Conservation (phyloP, 2,797 vertebrate genomes). For the Paedocypris micromegethes region DNA sequence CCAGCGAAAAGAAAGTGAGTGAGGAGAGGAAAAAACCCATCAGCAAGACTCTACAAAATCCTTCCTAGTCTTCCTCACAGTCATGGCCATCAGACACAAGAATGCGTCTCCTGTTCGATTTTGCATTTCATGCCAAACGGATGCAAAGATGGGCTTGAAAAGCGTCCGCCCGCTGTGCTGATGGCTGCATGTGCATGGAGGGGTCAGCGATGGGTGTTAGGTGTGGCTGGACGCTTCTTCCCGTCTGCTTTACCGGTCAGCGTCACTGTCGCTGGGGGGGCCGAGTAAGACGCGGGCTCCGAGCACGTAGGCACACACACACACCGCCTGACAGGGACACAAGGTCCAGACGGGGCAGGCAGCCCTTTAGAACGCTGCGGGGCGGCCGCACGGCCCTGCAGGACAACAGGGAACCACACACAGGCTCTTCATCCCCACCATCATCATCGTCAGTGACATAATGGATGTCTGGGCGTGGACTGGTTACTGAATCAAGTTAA, state of each 20-base stretch:
- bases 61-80: not conserved
- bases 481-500: too few species aligned
- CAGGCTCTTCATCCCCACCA: slow-evolving; percentile 46
- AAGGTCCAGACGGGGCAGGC: slow-evolving; percentile 75
- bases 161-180: slow-evolving; percentile 40
- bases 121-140: slow-evolving; percentile 62
- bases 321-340: slow-evolving; percentile 69
- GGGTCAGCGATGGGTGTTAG: slow-evolving; percentile 16
- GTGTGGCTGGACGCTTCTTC: slow-evolving; percentile 22
- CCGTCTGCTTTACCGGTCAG: slow-evolving; percentile 72
- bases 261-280: slow-evolving; percentile 69
- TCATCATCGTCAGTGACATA: slow-evolving; percentile 15
- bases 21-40: slow-evolving; percentile 35
- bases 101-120: slow-evolving; percentile 43
- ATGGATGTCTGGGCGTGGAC: too few species aligned
- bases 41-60: too few species aligned
- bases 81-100: slow-evolving; percentile 35
- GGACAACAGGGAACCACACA: slow-evolving; percentile 69
- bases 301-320: slow-evolving; percentile 73
- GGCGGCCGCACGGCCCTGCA: slow-evolving; percentile 72
- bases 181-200: slow-evolving; percentile 41
- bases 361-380: slow-evolving; percentile 69
- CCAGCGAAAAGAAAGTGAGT: slow-evolving; percentile 24
- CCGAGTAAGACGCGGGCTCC: slow-evolving; percentile 63
- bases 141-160: slow-evolving; percentile 36